Base-by-base conservation (phyloP, 2,113 vertebrate species). In the Helogale parvula region DNA sequence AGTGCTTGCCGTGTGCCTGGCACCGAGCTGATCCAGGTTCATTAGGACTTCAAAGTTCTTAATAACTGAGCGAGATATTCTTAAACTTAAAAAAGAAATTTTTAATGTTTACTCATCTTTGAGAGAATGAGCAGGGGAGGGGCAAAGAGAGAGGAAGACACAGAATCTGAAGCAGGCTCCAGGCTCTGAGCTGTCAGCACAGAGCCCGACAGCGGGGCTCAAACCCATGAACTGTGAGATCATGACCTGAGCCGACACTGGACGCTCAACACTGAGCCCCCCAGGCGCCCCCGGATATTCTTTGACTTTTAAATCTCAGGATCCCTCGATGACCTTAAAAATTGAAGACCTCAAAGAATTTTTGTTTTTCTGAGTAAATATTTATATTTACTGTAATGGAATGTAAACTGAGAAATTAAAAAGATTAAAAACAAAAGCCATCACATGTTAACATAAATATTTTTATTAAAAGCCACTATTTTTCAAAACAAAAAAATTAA, bases 401-500 rank as follows among this genome's bases (percentile, higher is more conserved):
- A 87, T 82, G 5, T 69, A 87, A 87, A 83, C 27, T 0, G 4
- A 76, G 63, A 96, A 57, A 85, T 57, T 60, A 21, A 41, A 74
- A 90, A 63, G 76, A 66, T 15, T 80, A 47, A 90, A 81, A 92
- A 89, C 57, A 82, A 94, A 94, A 88, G 35, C 47, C 66, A 96
- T 71, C 38, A 47, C 17, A 47, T 14, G 52, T 91, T 47, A 87
- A 93, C 50, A 76, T 89, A 95, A 93, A 72, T 90, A 96, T 29
- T 81, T 97, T 96, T 85, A 94, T 96, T 96, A 87, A 63, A 97
- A 94, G 77, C 74, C 90, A 80, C 66, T 84, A 25, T 79, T 91
- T 84, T 95, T 92, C 17, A 88, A 94, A 95, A 90, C 81, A 96
- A 65, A 93, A 77, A 84, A 68, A 84, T 76, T 38, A 86, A 19